phyloP scores from a whole-genome alignment of 2,888 invertebrate genomes.

The Holacanthella duospinosa region DNA sequence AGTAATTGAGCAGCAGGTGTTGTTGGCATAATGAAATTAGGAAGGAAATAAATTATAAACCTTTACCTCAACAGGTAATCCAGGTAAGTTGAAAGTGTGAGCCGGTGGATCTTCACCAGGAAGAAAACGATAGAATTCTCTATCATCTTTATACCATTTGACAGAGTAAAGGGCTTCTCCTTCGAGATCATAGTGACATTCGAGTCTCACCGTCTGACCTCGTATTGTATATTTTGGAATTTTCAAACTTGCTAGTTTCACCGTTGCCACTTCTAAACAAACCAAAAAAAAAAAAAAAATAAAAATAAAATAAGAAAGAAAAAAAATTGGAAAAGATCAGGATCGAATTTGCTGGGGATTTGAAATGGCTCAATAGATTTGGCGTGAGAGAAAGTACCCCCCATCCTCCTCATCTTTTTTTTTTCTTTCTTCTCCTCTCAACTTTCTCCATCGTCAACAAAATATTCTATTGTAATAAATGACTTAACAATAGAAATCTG shows the following conservation, averaged over 20 bases:
- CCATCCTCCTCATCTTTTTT: no score
- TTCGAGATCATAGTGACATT: constrained; percentile 73
- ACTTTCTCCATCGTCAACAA: no score
- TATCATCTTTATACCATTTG: constrained; percentile 85
- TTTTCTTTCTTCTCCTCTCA: no score
- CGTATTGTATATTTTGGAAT: constrained; percentile 72
- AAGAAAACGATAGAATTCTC: constrained; percentile 78
- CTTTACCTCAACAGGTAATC: constrained; percentile 78
- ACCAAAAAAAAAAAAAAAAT: constrained; percentile 17
- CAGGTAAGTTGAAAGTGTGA: constrained; percentile 65
- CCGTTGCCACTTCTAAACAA: constrained; percentile 46
- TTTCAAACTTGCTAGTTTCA: constrained; percentile 64
- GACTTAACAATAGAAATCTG: no score
- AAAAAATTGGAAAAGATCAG: not conserved
- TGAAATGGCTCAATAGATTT: not conserved
- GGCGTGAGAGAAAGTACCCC: no score
- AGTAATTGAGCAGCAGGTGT: not conserved
- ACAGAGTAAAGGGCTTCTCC: constrained; percentile 74
- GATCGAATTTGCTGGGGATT: not conserved
- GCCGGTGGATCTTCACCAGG: constrained; percentile 70
- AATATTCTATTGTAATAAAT: no score
- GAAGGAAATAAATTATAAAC: constrained; percentile 9
- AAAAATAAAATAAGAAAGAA: not conserved
- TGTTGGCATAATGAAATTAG: not conserved
- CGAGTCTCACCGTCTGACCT: constrained; percentile 62